Conservation (phyloP, 1,140 invertebrate species). For the Nymphalis io region DNA sequence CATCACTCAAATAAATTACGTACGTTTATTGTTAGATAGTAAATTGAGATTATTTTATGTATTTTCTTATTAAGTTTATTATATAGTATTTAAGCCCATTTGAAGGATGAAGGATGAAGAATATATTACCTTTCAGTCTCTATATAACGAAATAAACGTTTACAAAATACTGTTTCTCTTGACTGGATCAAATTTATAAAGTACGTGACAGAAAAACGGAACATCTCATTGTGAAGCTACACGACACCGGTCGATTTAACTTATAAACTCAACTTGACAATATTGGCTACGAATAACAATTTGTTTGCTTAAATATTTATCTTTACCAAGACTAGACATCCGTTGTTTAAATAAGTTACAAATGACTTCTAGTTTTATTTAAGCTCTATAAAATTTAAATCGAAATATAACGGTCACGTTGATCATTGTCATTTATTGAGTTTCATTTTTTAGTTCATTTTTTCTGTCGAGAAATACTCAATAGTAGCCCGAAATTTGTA, state of each 20-base stretch:
- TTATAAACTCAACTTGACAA: constrained; percentile 43
- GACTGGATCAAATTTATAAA: constrained; percentile 47
- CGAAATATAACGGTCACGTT: too few relatives aligned
- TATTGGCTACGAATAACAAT: constrained; percentile 44
- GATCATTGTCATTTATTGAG: too few relatives aligned
- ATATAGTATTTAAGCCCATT: neutral
- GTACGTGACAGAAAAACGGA: constrained; percentile 41
- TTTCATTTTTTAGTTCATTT: too few relatives aligned
- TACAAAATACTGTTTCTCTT: constrained; percentile 33
- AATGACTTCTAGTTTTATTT: neutral
- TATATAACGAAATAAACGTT: neutral
- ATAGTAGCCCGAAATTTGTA: too few relatives aligned
- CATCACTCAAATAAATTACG: too few relatives aligned
- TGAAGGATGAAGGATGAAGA: neutral
- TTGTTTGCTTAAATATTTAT: constrained; percentile 37
- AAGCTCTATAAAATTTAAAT: neutral
- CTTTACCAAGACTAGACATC: constrained; percentile 21
- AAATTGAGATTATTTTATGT: too few relatives aligned
- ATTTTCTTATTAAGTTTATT: too few relatives aligned
- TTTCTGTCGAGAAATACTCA: too few relatives aligned
- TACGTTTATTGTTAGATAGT: too few relatives aligned
- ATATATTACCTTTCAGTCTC: neutral
- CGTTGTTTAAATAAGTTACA: constrained; percentile 8
- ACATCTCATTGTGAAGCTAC: constrained; percentile 39
- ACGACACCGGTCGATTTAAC: constrained; percentile 43